Evolutionary conservation across 1,140 invertebrate genomes (phyloP), one percentile per base, ranked within the genome.

Genomic region (Aphelinus atriplicis): DNA sequence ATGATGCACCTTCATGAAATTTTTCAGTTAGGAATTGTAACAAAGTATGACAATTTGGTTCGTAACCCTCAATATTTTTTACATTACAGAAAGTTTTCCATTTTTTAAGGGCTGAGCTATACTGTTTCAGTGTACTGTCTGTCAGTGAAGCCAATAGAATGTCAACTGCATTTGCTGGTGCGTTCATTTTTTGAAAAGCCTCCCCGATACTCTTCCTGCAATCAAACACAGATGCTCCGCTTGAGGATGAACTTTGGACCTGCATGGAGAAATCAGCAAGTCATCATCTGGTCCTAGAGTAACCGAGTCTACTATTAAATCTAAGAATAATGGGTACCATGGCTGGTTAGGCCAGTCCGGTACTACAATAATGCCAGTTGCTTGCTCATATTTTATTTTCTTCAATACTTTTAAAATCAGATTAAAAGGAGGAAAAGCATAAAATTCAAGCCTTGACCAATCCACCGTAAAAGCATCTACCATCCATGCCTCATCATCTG

Each of bases 21-120:
- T 1, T 26, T 1, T 53, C 4, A 6, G 61, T 62, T 46, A 81
- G 73, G 74, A 67, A 78, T 80, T 7, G 0, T 68, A 56, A 76
- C 53, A 50, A 75, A n/a, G 42, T 77, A 46, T 43, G 43, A 2
- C 7, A 73, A 7, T 1, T 62, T 26, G 10, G 55, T 1, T 9
- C 55, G 2, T 45, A 58, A 78, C 26, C 46, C 0, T 62, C 73
- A 46, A 7, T 77, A 57, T 48, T 78, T 43, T 78, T 62, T 53
- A 46, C 43, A 4, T 45, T 2, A 58, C 57, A 58, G 26, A 58
- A 58, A 3, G 5, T 7, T 3, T 26, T 3, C 57, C 57, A 58
- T 26, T 7, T 10, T n/a, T n/a, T 58, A 3, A 58, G n/a, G 3
- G 57, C 7, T 7, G 7, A 10, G 3, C n/a, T n/a, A 26, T 58